Evolutionary conservation across 2,888 invertebrate species (phyloP).

Genomic region (Xestia rhomboidea): DNA sequence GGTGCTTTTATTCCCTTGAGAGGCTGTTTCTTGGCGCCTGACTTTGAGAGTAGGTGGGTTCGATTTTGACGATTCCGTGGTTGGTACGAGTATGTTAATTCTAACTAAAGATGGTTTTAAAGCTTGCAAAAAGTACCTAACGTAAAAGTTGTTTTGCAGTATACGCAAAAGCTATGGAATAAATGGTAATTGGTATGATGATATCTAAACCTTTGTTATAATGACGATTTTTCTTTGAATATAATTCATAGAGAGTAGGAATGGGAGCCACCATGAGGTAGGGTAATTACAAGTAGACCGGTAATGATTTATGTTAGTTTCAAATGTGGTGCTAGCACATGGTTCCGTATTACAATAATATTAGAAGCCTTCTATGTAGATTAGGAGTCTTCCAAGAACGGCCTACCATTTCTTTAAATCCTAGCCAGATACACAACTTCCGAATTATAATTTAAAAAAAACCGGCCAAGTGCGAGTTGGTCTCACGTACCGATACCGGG

Average conservation of each 20-base stretch:
- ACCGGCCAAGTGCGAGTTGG: no score
- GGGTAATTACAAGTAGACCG: background rate
- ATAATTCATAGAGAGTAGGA: background rate
- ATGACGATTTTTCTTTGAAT: background rate
- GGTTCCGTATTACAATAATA: no score
- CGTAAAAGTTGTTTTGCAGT: background rate
- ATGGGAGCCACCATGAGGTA: background rate
- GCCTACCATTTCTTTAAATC: background rate
- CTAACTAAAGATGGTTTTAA: background rate
- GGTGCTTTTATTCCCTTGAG: slow-evolving; percentile 10
- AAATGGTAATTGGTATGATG: background rate
- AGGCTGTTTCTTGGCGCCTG: background rate
- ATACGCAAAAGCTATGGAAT: background rate
- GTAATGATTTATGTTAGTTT: background rate
- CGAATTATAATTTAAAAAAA: background rate
- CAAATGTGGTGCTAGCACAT: no score
- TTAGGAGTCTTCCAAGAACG: no score
- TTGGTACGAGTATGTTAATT: background rate
- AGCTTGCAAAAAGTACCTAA: background rate
- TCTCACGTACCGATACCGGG: no score
- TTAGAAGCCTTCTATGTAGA: no score
- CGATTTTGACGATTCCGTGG: background rate
- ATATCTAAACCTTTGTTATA: background rate
- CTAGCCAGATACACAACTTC: background rate
- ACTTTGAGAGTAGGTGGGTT: background rate